Base-by-base conservation (phyloP, 2,113 vertebrate species). In the Thermophis baileyi region DNA sequence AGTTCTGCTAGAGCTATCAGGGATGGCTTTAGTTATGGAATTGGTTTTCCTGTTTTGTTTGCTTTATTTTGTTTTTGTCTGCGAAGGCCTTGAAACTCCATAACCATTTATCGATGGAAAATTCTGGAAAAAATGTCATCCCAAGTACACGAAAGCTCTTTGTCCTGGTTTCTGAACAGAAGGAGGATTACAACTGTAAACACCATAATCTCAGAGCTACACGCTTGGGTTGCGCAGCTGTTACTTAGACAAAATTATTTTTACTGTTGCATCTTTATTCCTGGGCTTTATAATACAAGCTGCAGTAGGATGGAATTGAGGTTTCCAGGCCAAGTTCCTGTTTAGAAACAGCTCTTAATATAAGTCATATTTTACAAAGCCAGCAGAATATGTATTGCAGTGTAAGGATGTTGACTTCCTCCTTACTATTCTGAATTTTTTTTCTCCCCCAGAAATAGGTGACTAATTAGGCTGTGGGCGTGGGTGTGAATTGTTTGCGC, bases 161-260 rank as follows among this genome's bases (percentile, higher is more conserved):
- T 90, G 8, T 24, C 30, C 69, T 27, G 51, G 25, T 27, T 30
- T 91, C 35, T 54, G 24, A 35, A 18, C 16, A 44, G 49, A 25
- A 9, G 47, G 44, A 27, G 50, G 90, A 91, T 51, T 88, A 18
- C 3, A 55, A 10, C 12, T 47, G 40, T 87, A 46, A 47, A 47
- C 8, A 1, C n/a, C 11, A 46, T 74, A 90, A 63, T 60, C 89
- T 88, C 49, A 53, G 55, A 35, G 49, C n/a, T 50, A 53, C 53
- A 74, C 2, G 54, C 60, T 86, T 57, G 53, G 47, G 24, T 81
- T 0, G 0, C 1, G 40, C 55, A 14, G 2, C 0, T 0, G 4
- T 87, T 91, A 47, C 6, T 57, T 88, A 16, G 1, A 2, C 44
- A 90, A 94, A 49, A 85, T 92, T 60, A 60, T 0, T 92, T 92